A percentile compares a stretch with the other conserved stretches of the same genome.
These are phyloP conservation scores for Ceuthmochares aereus DNA, from an alignment of 2,113 vertebrate genomes.

Conservation along the genomic window DNA sequence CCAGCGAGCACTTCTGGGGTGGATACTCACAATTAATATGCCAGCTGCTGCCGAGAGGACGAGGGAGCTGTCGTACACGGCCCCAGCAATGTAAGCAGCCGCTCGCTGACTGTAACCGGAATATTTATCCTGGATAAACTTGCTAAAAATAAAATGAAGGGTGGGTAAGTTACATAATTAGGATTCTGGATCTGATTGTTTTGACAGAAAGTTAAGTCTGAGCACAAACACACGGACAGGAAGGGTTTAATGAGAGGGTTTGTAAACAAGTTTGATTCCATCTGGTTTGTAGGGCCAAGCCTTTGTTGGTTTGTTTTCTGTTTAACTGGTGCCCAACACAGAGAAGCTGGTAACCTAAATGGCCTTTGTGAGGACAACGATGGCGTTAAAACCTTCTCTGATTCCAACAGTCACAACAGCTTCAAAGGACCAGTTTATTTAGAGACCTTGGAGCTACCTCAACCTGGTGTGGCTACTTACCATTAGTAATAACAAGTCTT, in stretches of 20 bases:
- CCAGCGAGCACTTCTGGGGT: neutral
- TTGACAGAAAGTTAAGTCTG: neutral
- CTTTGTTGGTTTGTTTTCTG: neutral
- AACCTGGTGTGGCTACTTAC: neutral
- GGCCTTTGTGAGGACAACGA: neutral
- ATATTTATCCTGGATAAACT: slow-evolving; percentile 89
- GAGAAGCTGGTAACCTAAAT: neutral
- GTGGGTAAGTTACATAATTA: neutral
- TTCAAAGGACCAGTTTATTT: neutral
- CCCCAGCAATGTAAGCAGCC: slow-evolving; percentile 78
- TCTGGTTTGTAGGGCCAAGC: neutral
- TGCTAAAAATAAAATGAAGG: slow-evolving; percentile 70
- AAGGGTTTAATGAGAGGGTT: neutral
- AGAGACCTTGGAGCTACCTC: neutral
- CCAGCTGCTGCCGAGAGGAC: slow-evolving; percentile 79
- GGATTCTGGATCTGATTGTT: neutral
- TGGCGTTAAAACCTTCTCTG: neutral
- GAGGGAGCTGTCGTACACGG: slow-evolving; percentile 81
- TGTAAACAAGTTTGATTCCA: neutral
- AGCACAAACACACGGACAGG: neutral
- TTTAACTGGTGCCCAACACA: neutral
- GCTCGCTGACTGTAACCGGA: slow-evolving; percentile 81
- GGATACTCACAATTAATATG: slow-evolving; percentile 81
- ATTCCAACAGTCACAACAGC: neutral
- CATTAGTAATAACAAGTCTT: neutral